A percentile compares a stretch with the other conserved stretches of the same genome.
Conservation (phyloP, 2,797 vertebrate genomes). For the Stomatorhinus walkeri region DNA sequence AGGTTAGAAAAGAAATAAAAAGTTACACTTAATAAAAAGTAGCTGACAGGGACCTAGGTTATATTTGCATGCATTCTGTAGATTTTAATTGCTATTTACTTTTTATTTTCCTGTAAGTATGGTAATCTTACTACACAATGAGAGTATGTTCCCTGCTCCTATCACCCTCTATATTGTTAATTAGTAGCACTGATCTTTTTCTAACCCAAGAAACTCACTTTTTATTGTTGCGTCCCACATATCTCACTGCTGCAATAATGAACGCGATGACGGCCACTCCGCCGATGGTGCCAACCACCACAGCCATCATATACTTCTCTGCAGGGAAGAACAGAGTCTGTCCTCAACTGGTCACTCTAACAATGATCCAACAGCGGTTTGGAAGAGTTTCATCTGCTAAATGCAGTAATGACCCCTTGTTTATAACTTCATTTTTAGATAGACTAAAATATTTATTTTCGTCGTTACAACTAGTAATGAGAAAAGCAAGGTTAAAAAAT, state of each 20-base stretch:
- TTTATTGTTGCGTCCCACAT: constrained; percentile 82
- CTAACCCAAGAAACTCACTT: constrained; percentile 69
- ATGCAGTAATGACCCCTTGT: neutral
- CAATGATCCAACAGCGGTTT: neutral
- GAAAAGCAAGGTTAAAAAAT: neutral
- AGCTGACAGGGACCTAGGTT: neutral
- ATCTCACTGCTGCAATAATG: constrained; percentile 84
- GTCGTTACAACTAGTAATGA: neutral
- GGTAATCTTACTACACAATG: neutral
- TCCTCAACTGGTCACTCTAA: neutral
- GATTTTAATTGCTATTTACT: neutral
- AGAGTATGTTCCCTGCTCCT: neutral
- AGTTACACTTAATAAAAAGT: neutral
- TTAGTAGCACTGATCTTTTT: constrained; percentile 22
- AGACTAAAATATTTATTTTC: neutral
- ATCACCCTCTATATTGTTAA: neutral
- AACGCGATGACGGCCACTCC: constrained; percentile 86
- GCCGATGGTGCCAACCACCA: constrained; percentile 80
- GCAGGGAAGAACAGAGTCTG: neutral
- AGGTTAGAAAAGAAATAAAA: constrained; percentile 7
- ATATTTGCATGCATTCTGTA: neutral
- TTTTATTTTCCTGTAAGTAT: neutral
- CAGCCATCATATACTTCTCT: constrained; percentile 77
- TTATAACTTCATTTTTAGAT: neutral
- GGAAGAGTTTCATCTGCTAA: neutral